phyloP scores from a whole-genome alignment of 2,113 vertebrate genomes.

The Aptenodytes forsteri region DNA sequence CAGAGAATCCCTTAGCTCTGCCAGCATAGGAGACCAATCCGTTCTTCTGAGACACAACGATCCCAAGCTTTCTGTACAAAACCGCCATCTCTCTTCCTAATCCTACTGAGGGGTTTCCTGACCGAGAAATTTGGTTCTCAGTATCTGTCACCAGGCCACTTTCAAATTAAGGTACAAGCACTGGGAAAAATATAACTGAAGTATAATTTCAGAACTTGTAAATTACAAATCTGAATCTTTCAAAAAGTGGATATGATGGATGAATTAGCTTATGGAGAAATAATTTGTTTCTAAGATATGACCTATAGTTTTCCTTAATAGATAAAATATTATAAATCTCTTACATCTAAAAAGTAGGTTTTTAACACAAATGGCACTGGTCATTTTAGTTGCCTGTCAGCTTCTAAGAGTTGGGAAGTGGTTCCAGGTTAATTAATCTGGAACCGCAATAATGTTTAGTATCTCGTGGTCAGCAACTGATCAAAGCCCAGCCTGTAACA shows the following conservation, averaged over 20 bases:
- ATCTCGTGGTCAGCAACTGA: neutral
- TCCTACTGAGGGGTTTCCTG: neutral
- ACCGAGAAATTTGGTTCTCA: neutral
- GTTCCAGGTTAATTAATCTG: neutral
- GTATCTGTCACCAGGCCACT: neutral
- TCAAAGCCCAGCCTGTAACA: neutral
- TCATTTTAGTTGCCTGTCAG: neutral
- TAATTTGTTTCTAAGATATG: neutral
- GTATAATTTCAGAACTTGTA: neutral
- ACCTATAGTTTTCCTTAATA: neutral
- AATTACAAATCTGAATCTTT: neutral
- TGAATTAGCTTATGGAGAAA: neutral
- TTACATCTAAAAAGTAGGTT: neutral
- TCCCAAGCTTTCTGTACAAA: neutral
- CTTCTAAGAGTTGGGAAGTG: neutral
- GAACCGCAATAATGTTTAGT: neutral
- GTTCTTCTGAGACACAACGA: neutral
- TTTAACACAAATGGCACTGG: neutral
- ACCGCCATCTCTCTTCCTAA: neutral
- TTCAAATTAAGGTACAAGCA: neutral
- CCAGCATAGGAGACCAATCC: neutral
- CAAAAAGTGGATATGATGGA: neutral
- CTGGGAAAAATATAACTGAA: neutral
- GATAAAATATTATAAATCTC: neutral
- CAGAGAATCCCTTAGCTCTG: neutral